Evolutionary conservation across 2,113 vertebrate genomes (phyloP), one percentile per base, ranked within the genome.

Genomic region (Zosterops japonicus): DNA sequence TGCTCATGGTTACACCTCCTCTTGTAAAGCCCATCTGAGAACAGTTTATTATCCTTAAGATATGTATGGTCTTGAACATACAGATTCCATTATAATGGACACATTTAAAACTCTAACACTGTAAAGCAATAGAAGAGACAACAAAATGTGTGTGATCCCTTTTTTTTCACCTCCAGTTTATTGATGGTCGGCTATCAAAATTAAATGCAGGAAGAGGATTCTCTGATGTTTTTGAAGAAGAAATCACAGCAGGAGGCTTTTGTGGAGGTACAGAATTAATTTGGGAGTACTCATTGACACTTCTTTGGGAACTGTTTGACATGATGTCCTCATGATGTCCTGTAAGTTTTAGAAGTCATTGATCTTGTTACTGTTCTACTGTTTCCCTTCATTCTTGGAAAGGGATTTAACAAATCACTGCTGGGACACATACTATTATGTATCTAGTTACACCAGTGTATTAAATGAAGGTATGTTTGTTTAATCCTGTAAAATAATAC

Each of bases 241-340:
- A 99, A 98, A 99, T 99, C 97, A 99, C 99, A 91, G 98, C 99
- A 71, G 99, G 99, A 91, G 99, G 98, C 96, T 99, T 99, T 97
- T 98, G 98, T 98, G 98, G 98, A 98, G 99, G 99, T 99, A 98
- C 97, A 97, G 47, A 84, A 78, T 69, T 90, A 74, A 68, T 88
- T 76, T 86, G 29, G 14, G 41, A 84, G 36, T 50, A 61, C 41
- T 85, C 35, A 57, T 28, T 57, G 65, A 6, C 55, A 9, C 29
- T 63, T 92, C 57, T 63, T 83, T 47, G 35, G 47, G 83, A 93
- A 39, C 12, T 75, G 8, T 81, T 70, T 68, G 59, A 25, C 17
- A 5, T 79, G 65, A 36, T 87, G 25, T 65, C 46, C 36, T 91
- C 19, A 29, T 60, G 56, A 56, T 67, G 53, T 82, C 61, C 70